Percentiles rank a stretch among this genome's conserved stretches.
Conservation (phyloP, 2,888 invertebrate genomes). For the Epicampocera succincta region DNA sequence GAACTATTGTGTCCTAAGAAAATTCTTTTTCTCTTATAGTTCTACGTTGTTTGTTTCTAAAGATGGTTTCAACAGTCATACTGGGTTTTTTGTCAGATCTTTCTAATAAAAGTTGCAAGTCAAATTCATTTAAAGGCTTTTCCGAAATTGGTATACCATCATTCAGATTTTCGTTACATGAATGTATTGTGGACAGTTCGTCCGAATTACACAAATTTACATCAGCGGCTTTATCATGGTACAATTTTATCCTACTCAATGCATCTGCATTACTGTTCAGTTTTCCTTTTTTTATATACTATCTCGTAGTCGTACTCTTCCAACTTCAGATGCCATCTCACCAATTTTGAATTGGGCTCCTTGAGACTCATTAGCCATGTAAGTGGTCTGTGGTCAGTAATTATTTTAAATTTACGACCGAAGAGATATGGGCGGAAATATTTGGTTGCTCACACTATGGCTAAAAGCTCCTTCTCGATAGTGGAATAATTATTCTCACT, state of each 20-base stretch:
- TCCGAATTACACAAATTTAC: too few species aligned
- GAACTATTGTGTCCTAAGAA: slow-evolving; percentile 33
- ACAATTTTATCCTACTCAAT: too few species aligned
- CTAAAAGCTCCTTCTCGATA: slow-evolving; percentile 50
- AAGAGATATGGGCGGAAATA: too few species aligned
- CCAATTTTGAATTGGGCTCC: slow-evolving; percentile 34
- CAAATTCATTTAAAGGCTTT: slow-evolving; percentile 67
- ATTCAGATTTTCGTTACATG: slow-evolving; percentile 56
- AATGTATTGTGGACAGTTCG: not conserved
- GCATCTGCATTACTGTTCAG: too few species aligned
- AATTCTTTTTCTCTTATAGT: slow-evolving; percentile 47
- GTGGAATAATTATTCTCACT: slow-evolving; percentile 71
- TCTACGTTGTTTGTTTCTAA: slow-evolving; percentile 60
- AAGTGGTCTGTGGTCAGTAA: slow-evolving; percentile 19
- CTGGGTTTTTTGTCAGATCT: slow-evolving; percentile 11
- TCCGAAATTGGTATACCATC: slow-evolving; percentile 66
- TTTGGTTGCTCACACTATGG: slow-evolving; percentile 24
- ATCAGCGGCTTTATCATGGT: not conserved
- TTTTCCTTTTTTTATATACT: too few species aligned
- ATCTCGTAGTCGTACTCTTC: slow-evolving; percentile 1
- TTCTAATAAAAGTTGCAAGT: slow-evolving; percentile 61
- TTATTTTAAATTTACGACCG: slow-evolving; percentile 17
- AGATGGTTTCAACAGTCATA: slow-evolving; percentile 55
- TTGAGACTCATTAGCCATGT: slow-evolving; percentile 30
- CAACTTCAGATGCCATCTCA: slow-evolving; percentile 22